Base-by-base conservation (phyloP, 2,888 invertebrate species). In the Petrolisthes manimaculis region DNA sequence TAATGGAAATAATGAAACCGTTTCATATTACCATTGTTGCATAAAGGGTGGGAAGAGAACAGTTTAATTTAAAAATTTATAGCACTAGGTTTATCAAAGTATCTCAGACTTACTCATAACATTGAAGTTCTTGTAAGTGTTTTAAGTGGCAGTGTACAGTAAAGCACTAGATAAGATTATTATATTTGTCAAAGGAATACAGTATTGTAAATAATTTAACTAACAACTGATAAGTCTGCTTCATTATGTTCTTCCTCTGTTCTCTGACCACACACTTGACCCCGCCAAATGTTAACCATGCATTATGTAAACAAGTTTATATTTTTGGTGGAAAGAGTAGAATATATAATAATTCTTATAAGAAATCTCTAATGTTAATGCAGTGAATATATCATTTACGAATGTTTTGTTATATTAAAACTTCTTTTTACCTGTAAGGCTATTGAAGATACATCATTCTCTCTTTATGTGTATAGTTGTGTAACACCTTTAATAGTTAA, bases 321-420 rank as follows among this genome's bases (percentile, higher is more conserved):
- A 88, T 88, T 88, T 84, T 88, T 87, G 87, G 87, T 86, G 86
- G 86, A 86, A 83, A 74, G 83, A 82, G 83, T 82, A 86, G 86
- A 80, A 86, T 56, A 86, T 61, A 83, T 78, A 78, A 75, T 85
- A 75, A 79, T 75, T 75, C 61, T 75, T 86, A 78, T 82, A 86
- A 67, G 80, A 81, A 74, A 83, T 71, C 67, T 80, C 83, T 83
- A 83, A 86, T 86, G 83, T 86, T 86, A 71, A 82, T 55, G 81
- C 71, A 84, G 55, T 86, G 82, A 86, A 83, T 83, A 86, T 86
- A 83, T 83, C 77, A 83, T 86, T 86, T 77, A 61, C 67, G 69
- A 54, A 77, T 24, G 67, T 83, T 86, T 86, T 82, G 78, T 86
- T 86, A 78, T 71, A 78, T 86, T 86, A 61, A 71, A 75, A 77